Evolutionary conservation across 2,888 invertebrate genomes (phyloP).

Genomic region (Lottia scabra): DNA sequence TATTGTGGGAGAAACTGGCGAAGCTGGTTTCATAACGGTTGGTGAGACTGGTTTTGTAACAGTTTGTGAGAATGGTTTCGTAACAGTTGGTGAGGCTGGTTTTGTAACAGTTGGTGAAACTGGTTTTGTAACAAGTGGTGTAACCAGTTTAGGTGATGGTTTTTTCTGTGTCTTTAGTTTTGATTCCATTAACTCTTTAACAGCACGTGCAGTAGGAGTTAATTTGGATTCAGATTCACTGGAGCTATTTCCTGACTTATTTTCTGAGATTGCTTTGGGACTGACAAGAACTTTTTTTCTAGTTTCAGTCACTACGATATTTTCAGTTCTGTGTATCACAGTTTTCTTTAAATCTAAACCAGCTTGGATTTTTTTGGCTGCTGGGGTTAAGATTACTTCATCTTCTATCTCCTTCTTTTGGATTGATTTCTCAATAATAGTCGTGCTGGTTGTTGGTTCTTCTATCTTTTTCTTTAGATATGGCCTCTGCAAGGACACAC

Average conservation of each 20-base stretch:
- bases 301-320: too few relatives aligned
- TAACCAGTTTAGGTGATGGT: neutral
- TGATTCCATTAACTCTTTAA: neutral
- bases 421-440: too few relatives aligned
- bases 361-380: neutral
- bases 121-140: neutral
- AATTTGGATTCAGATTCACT: neutral
- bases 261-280: too few relatives aligned
- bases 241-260: too few relatives aligned
- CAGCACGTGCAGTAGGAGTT: neutral
- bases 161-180: neutral
- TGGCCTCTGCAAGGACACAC: too few relatives aligned
- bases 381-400: neutral
- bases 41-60: neutral
- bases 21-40: too few relatives aligned
- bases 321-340: too few relatives aligned
- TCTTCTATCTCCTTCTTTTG: neutral
- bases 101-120: neutral
- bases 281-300: too few relatives aligned
- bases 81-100: neutral
- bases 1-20: neutral
- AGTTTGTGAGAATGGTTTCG: neutral
- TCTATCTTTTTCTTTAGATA: too few relatives aligned
- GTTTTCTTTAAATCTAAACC: neutral
- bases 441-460: too few relatives aligned